phyloP scores from a whole-genome alignment of 2,797 vertebrate species.

The Sardinella longiceps region DNA sequence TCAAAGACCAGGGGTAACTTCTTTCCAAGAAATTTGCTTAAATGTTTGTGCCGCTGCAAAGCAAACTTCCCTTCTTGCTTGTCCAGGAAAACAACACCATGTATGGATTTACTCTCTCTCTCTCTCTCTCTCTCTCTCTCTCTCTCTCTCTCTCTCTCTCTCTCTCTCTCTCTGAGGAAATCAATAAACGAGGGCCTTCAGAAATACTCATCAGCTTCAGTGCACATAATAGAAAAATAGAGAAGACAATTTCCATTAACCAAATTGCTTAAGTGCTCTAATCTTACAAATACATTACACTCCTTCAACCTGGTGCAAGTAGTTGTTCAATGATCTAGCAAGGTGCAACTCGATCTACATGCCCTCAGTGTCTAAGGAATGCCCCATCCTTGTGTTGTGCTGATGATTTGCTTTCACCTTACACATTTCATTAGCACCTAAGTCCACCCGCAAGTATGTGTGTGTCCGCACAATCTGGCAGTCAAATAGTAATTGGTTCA shows the following conservation, averaged over 20 bases:
- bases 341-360: background rate
- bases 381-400: background rate
- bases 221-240: background rate
- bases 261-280: background rate
- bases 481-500: background rate
- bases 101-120: background rate
- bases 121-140: background rate
- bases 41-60: background rate
- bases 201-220: background rate
- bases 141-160: background rate
- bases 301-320: background rate
- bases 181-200: background rate
- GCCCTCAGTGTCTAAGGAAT: background rate
- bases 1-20: background rate
- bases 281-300: background rate
- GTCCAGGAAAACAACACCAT: background rate
- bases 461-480: background rate
- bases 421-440: slow-evolving; percentile 19
- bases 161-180: background rate
- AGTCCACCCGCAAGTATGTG: background rate
- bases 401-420: background rate
- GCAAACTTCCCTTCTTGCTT: background rate
- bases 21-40: background rate
- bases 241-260: background rate
- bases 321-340: background rate